A percentile compares a stretch with the other conserved stretches of the same genome.
Evolutionary conservation across 2,888 invertebrate species (phyloP).

Genomic region (Andrena praecox): DNA sequence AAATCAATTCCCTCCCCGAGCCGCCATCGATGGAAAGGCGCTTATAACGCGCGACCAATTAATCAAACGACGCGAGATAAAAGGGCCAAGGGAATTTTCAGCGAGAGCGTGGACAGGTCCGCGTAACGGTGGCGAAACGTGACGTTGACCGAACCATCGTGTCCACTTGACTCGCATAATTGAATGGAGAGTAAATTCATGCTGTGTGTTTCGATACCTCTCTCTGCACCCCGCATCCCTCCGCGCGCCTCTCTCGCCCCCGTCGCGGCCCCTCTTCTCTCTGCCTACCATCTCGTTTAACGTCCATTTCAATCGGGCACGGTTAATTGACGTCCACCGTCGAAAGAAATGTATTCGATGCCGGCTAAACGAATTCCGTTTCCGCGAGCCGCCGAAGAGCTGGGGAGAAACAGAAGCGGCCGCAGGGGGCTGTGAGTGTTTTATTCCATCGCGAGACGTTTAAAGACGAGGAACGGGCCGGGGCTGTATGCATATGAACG

Average conservation of each 20-base stretch:
- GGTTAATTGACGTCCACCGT: constrained; percentile 72
- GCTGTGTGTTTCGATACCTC: constrained; percentile 30
- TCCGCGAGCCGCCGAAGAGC: constrained; percentile 31
- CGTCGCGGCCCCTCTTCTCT: constrained; percentile 13
- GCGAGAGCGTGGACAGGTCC: constrained; percentile 40
- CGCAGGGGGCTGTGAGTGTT: constrained; percentile 56
- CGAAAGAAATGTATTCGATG: constrained; percentile 73
- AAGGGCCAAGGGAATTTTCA: constrained; percentile 52
- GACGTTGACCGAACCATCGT: constrained; percentile 65
- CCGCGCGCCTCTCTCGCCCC: background rate
- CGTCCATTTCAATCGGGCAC: constrained; percentile 70
- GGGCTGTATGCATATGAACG: constrained; percentile 67
- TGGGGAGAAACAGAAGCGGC: constrained; percentile 32
- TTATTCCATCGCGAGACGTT: constrained; percentile 68
- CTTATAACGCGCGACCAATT: constrained; percentile 54
- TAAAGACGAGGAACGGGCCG: constrained; percentile 50
- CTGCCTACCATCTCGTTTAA: constrained; percentile 59
- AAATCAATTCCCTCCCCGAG: background rate
- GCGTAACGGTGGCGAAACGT: constrained; percentile 60
- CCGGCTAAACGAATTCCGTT: constrained; percentile 70
- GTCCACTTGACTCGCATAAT: constrained; percentile 71
- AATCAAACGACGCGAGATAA: constrained; percentile 63
- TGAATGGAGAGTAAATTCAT: constrained; percentile 68
- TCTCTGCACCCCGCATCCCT: background rate
- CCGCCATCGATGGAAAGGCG: constrained; percentile 15